phyloP scores from a whole-genome alignment of 1,140 invertebrate genomes.

The Heliconius eleuchia region DNA sequence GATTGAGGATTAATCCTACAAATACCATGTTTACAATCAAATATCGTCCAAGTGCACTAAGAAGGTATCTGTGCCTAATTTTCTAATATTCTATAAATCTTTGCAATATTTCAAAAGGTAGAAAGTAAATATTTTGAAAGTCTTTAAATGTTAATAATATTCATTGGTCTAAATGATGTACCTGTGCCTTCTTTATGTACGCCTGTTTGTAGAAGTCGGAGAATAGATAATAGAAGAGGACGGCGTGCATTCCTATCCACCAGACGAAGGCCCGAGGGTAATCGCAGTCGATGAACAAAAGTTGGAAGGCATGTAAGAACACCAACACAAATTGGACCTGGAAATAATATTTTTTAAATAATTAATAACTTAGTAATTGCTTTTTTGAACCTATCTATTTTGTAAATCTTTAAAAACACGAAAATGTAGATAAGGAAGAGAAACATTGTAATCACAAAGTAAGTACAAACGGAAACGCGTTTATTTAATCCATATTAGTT shows the following conservation, averaged over 20 bases:
- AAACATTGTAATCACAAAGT: too few species aligned
- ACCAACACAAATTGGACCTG: conserved; percentile 71
- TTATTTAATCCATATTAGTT: too few species aligned
- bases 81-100: too few species aligned
- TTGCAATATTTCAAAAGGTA: too few species aligned
- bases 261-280: conserved; percentile 93
- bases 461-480: too few species aligned
- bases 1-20: too few species aligned
- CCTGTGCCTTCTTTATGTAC: conserved; percentile 82
- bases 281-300: conserved; percentile 95
- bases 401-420: not conserved
- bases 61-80: too few species aligned
- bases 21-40: too few species aligned
- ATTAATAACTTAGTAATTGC: not conserved
- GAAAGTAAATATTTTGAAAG: not conserved
- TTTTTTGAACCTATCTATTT: not conserved
- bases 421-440: too few species aligned
- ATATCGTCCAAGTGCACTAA: too few species aligned
- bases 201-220: conserved; percentile 95
- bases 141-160: not conserved
- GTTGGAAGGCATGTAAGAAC: conserved; percentile 90
- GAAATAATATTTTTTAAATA: not conserved
- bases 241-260: conserved; percentile 94
- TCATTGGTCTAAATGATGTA: not conserved
- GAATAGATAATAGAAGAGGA: conserved; percentile 96